Evolutionary conservation across 2,888 invertebrate genomes (phyloP).

Genomic region (Orgyia antiqua): DNA sequence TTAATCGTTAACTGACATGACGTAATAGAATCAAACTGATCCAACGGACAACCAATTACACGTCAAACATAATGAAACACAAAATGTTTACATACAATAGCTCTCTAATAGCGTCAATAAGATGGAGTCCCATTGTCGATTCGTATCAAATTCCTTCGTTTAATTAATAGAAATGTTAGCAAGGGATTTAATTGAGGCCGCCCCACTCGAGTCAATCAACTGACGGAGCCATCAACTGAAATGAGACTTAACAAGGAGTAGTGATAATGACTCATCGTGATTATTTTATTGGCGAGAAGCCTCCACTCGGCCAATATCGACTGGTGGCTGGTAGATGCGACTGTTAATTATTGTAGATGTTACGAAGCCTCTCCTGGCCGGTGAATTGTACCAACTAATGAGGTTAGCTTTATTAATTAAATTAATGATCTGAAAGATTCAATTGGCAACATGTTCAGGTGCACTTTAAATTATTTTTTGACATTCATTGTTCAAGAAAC

Average conservation of each 20-base stretch:
- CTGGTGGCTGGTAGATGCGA: constrained; percentile 8
- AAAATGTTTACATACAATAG: constrained; percentile 32
- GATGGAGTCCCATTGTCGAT: constrained; percentile 24
- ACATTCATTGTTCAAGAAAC: too few species aligned
- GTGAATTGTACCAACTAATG: neutral
- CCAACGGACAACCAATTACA: constrained; percentile 18
- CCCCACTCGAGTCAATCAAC: constrained; percentile 35
- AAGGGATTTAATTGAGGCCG: constrained; percentile 36
- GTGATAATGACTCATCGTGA: constrained; percentile 32
- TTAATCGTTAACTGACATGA: too few species aligned
- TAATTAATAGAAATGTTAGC: constrained; percentile 41
- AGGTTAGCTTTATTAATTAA: constrained; percentile 3
- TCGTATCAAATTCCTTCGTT: constrained; percentile 37
- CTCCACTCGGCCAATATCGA: constrained; percentile 6
- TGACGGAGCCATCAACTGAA: constrained; percentile 21
- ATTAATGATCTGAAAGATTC: neutral
- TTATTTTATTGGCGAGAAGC: constrained; percentile 24
- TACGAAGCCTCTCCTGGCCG: constrained; percentile 4
- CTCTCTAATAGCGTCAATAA: constrained; percentile 21
- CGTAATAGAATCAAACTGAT: neutral
- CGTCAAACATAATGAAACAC: constrained; percentile 20
- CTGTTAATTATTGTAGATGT: constrained; percentile 15
- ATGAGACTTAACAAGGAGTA: constrained; percentile 19
- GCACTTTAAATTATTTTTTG: too few species aligned
- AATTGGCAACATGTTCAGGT: too few species aligned